These are phyloP conservation scores for Aspidoscelis tigris DNA, from an alignment of 2,113 vertebrate genomes.

Conservation along the genomic window DNA sequence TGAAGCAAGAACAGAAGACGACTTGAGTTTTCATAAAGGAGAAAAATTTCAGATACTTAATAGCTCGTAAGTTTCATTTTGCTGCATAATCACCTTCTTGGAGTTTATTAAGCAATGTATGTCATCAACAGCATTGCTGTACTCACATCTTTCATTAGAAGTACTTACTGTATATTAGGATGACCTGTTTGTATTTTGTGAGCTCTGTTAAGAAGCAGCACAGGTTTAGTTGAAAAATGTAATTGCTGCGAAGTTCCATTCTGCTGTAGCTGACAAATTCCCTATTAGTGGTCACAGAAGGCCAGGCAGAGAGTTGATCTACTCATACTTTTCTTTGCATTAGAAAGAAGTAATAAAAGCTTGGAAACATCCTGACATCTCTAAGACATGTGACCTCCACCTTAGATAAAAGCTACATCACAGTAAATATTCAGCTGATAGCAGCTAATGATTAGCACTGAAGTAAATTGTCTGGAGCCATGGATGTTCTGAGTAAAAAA, in stretches of 20 bases:
- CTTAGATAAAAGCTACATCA: too few relatives aligned
- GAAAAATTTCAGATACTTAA: constrained; percentile 98
- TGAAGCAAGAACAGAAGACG: constrained; percentile 95
- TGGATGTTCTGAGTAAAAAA: too few relatives aligned
- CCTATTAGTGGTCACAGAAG: background rate
- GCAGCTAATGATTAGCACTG: too few relatives aligned
- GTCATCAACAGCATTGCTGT: background rate
- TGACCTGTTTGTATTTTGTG: background rate
- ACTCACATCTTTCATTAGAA: background rate
- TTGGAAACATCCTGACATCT: too few relatives aligned
- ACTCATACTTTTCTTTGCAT: background rate
- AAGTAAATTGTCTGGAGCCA: background rate
- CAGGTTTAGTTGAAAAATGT: background rate
- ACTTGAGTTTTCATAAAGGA: constrained; percentile 97
- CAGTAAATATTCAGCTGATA: too few relatives aligned
- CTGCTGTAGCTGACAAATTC: background rate
- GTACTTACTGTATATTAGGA: background rate
- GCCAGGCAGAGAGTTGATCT: background rate
- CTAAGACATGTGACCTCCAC: background rate
- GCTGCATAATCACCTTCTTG: background rate
- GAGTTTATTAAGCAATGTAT: background rate
- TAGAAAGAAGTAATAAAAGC: background rate
- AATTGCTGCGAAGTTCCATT: background rate
- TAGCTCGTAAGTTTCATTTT: constrained; percentile 90
- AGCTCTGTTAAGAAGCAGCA: background rate